Evolutionary conservation across 2,888 invertebrate genomes (phyloP), one percentile per base, ranked within the genome.

Genomic region (Synergus laeviventris): DNA sequence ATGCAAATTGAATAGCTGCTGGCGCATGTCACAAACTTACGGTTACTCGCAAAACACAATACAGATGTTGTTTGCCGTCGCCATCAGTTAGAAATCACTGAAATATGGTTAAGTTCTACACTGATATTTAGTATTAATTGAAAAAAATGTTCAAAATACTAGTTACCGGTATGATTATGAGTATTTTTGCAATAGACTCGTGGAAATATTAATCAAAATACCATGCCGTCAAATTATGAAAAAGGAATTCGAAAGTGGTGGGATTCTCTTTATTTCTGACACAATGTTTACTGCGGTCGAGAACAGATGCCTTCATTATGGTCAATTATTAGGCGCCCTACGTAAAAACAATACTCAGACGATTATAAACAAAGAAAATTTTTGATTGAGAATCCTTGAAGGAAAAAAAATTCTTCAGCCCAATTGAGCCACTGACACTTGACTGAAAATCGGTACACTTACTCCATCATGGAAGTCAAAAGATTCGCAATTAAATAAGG

Each of bases 1-100:
- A 83, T 84, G 87, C 83, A 86, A 85, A 86, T 86, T 85, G 85
- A 85, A 82, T 82, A 75, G 79, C 81, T 78, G 66, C 77, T 79
- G 78, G 78, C 77, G 77, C 74, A 56, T 76, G 75, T 79, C 79
- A 77, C 79, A 70, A 78, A 74, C 73, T 73, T 77, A 62, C 76
- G 31, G 42, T 60, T 39, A 60, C 74, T 64, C 49, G 21, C 60
- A 70, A 70, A 49, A 39, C 61, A 36, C 59, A 61, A 79, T 81
- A 75, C 56, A 77, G 74, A 81, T 76, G 61, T 74, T 76, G 76
- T 70, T 49, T 31, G 45, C 62, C 31, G n/a, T 31, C 14, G 24
- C 18, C 36, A 59, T 12, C 60, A 36, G 49, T 42, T 74, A 39
- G 38, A 74, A 62, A 70, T 39, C 24, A 49, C 36, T 56, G 31